Evolutionary conservation across 2,797 vertebrate species (phyloP), one percentile per base, ranked within the genome.

Genomic region (Myotis pilosus): DNA sequence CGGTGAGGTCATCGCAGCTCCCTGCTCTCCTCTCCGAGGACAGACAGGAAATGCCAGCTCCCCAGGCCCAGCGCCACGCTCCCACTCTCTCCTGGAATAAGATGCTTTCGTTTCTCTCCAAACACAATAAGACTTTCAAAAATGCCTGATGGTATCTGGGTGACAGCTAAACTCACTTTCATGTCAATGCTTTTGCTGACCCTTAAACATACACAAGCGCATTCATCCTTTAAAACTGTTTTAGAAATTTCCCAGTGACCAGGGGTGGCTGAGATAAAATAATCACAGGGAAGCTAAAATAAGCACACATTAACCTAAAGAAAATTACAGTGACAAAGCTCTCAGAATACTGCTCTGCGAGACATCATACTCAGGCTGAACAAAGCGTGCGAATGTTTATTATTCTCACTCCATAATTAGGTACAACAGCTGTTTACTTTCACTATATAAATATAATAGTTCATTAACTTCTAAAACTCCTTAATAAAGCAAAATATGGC

Each of bases 41-140:
- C 80, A 76, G 94, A 89, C 91, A 89, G 96, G 96, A 96, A 95
- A 96, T 64, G 49, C 88, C 89, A 55, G 92, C 92, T 76, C 81
- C 47, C 41, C 88, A 49, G 87, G 60, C 76, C 15, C 20, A 16
- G 49, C 53, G 47, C 49, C 33, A 47, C 0, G 62, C 30, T 75
- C 51, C 55, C 22, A 28, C 72, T 72, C 60, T 85, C 87, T 88
- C 55, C 78, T 8, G 44, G 10, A 89, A 51, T 20, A 8, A 72
- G 88, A 95, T 4, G 69, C 74, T 91, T 78, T 6, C 30, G 68
- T 62, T 30, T 87, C 87, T 89, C 55, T 69, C 19, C 41, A 25
- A 71, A 84, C 53, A 89, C 30, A 68, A 30, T 30, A 51, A 49
- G n/a, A 71, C 74, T 57, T 44, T 53, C 3, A 3, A 8, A 68